These are phyloP conservation scores for Peribatodes rhomboidaria DNA, from an alignment of 2,888 invertebrate genomes.

Conservation along the genomic window DNA sequence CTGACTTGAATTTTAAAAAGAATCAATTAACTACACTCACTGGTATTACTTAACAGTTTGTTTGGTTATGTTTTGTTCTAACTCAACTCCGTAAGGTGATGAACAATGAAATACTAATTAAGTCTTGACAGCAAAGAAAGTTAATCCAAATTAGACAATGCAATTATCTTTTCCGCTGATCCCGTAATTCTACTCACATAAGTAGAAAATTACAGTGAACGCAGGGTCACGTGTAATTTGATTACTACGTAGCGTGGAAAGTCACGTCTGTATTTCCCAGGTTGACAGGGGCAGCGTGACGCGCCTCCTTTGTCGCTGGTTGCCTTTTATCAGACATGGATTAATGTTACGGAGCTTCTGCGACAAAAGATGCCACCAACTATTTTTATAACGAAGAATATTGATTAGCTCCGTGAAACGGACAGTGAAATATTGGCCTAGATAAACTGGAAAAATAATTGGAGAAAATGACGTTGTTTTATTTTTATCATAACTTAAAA, in stretches of 20 bases:
- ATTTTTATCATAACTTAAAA: background rate
- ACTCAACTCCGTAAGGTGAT: too few relatives aligned
- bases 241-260: slow-evolving; percentile 27
- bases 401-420: slow-evolving; percentile 49
- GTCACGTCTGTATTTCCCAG: slow-evolving; percentile 59
- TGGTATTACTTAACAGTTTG: too few relatives aligned
- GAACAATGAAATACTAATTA: too few relatives aligned
- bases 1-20: background rate
- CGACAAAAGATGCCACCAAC: slow-evolving; percentile 44
- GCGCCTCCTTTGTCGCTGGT: slow-evolving; percentile 62
- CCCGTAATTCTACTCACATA: too few relatives aligned
- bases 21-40: too few relatives aligned
- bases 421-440: slow-evolving; percentile 40
- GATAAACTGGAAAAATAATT: slow-evolving; percentile 35
- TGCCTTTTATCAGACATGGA: slow-evolving; percentile 74
- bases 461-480: background rate
- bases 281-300: slow-evolving; percentile 48
- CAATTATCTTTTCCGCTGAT: too few relatives aligned
- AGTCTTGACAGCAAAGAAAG: too few relatives aligned
- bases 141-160: too few relatives aligned
- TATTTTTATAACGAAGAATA: slow-evolving; percentile 53
- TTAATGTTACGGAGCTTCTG: slow-evolving; percentile 60
- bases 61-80: too few relatives aligned
- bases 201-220: background rate
- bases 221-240: background rate